Percentiles rank a stretch among this genome's conserved stretches.
Conservation (phyloP, 1,140 invertebrate species). For the Aporrectodea caliginosa region DNA sequence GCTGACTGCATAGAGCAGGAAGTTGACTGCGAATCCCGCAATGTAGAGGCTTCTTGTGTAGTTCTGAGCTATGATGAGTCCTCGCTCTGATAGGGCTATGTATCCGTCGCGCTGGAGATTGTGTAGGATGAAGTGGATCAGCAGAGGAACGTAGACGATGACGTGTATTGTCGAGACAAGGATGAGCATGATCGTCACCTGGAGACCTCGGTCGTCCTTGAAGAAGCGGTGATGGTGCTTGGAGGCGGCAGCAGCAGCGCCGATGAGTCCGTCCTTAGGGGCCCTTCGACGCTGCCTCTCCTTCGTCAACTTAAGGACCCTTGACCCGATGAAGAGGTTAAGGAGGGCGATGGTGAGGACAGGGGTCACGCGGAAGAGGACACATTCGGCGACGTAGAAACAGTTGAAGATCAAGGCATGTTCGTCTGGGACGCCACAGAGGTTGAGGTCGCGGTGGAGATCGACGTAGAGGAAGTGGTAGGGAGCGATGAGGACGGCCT, state of each 20-base stretch:
- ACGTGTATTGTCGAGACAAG: slow-evolving; percentile 16
- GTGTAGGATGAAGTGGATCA: slow-evolving; percentile 18
- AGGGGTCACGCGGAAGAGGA: slow-evolving; percentile 18
- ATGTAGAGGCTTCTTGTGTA: slow-evolving; percentile 20
- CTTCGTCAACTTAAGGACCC: slow-evolving; percentile 1
- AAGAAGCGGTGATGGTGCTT: background rate
- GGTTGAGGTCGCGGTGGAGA: slow-evolving; percentile 5
- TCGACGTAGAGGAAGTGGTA: slow-evolving; percentile 4
- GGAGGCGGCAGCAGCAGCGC: too few species aligned
- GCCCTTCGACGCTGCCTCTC: background rate
- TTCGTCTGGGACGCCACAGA: background rate
- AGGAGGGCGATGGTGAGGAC: slow-evolving; percentile 12
- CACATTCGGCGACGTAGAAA: slow-evolving; percentile 15
- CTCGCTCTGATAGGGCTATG: background rate
- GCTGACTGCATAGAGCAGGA: slow-evolving; percentile 22
- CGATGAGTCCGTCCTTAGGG: background rate
- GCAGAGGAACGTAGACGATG: slow-evolving; percentile 2
- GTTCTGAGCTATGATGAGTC: background rate
- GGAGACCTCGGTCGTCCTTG: slow-evolving; percentile 6
- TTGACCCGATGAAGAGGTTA: slow-evolving; percentile 19
- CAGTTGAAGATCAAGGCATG: background rate
- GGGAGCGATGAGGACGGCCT: background rate
- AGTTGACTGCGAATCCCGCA: slow-evolving; percentile 17
- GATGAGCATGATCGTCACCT: slow-evolving; percentile 22
- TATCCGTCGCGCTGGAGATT: background rate